A percentile compares a stretch with the other conserved stretches of the same genome.
phyloP scores from a whole-genome alignment of 2,888 invertebrate genomes.

The Acronicta alni region DNA sequence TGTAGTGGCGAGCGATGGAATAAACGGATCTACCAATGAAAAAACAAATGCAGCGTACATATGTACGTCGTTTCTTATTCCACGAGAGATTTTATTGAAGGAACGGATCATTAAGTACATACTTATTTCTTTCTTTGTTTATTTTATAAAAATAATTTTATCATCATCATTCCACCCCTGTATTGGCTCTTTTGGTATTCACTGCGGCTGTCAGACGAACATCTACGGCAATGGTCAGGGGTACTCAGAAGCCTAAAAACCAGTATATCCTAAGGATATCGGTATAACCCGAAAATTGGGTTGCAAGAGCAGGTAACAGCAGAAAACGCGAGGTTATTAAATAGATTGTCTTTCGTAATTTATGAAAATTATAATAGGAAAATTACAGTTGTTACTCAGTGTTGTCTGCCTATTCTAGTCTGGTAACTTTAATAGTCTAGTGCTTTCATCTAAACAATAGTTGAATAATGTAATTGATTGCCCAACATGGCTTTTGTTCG shows the following conservation, averaged over 20 bases:
- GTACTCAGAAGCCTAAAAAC: no score
- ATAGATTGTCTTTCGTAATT: neutral
- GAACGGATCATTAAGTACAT: no score
- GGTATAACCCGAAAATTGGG: no score
- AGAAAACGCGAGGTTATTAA: no score
- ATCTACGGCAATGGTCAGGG: no score
- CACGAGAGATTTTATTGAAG: neutral
- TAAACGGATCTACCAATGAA: neutral
- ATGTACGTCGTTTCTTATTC: neutral
- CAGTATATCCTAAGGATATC: no score
- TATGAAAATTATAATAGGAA: neutral
- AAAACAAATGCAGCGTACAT: neutral
- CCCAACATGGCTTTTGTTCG: neutral
- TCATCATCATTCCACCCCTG: no score
- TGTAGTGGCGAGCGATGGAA: neutral
- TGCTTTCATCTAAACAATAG: neutral
- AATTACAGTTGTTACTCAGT: neutral
- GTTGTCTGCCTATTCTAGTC: neutral
- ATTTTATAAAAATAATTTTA: no score
- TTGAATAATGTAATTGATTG: neutral
- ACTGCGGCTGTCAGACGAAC: no score
- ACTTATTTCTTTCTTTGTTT: no score
- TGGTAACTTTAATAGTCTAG: slow-evolving; percentile 1
- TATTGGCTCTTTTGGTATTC: no score
- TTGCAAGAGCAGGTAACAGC: no score